A percentile compares a stretch with the other conserved stretches of the same genome.
Conservation (phyloP, 2,113 vertebrate species). For the Lycaon pictus region DNA sequence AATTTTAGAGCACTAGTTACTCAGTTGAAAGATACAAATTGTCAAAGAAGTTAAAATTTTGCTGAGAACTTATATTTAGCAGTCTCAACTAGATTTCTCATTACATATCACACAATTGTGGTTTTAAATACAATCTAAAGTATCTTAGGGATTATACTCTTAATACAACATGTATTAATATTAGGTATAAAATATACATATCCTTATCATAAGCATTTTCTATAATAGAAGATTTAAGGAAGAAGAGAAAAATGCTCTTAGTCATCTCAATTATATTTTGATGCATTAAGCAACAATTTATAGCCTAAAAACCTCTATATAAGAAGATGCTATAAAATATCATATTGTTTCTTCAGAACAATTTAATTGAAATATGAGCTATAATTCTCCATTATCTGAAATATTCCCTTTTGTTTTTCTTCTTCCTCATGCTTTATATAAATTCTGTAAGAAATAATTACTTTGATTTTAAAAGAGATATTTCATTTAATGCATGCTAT, state of each 20-base stretch:
- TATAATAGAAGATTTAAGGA: neutral
- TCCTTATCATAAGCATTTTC: neutral
- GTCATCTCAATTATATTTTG: neutral
- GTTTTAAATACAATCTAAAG: constrained; percentile 3
- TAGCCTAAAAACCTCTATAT: neutral
- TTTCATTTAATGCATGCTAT: neutral
- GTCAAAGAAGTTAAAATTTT: neutral
- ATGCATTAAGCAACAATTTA: neutral
- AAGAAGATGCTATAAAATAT: neutral
- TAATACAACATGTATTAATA: neutral
- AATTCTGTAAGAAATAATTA: neutral
- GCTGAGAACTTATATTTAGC: neutral
- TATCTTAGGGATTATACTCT: neutral
- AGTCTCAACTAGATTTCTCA: neutral
- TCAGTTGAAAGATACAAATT: neutral
- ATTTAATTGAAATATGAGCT: neutral
- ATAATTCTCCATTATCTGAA: neutral
- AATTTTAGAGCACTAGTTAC: neutral
- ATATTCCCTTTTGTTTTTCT: neutral
- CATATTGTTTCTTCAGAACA: neutral
- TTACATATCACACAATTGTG: neutral
- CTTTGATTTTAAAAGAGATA: neutral
- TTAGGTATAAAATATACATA: neutral
- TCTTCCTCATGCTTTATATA: neutral
- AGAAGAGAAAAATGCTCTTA: neutral